Percentiles rank a stretch among this genome's conserved stretches.
Evolutionary conservation across 2,113 vertebrate genomes (phyloP).

Genomic region (Mirounga angustirostris): DNA sequence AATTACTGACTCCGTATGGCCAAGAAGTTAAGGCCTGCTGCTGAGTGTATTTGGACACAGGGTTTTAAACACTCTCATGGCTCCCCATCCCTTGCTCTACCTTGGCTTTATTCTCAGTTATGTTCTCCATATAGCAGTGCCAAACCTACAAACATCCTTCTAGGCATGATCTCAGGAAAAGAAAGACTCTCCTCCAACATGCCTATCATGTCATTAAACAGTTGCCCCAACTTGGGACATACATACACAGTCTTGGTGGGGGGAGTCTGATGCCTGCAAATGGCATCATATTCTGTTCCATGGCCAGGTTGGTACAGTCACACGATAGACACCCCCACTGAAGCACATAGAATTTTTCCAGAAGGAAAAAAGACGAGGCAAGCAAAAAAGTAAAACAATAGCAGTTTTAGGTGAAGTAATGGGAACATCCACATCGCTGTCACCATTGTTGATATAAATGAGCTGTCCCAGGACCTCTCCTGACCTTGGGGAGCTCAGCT

Average conservation of each 20-base stretch:
- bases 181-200: not conserved
- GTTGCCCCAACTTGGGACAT: not conserved
- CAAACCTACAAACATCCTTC: not conserved
- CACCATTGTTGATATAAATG: not conserved
- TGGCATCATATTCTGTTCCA: not conserved
- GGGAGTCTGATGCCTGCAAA: not conserved
- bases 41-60: not conserved
- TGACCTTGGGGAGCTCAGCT: not conserved
- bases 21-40: not conserved
- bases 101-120: slow-evolving; percentile 17
- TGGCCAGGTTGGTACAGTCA: not conserved
- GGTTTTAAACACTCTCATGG: not conserved
- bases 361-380: not conserved
- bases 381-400: slow-evolving; percentile 2
- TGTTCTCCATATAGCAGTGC: not conserved
- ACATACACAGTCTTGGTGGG: not conserved
- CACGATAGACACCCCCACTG: not conserved
- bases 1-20: not conserved
- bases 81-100: not conserved
- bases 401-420: not conserved
- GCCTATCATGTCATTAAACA: not conserved
- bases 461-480: not conserved
- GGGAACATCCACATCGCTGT: not conserved
- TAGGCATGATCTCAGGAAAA: not conserved
- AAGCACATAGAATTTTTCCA: not conserved